Conservation (phyloP, 1,140 invertebrate genomes). For the Drosophila parabipectinata region DNA sequence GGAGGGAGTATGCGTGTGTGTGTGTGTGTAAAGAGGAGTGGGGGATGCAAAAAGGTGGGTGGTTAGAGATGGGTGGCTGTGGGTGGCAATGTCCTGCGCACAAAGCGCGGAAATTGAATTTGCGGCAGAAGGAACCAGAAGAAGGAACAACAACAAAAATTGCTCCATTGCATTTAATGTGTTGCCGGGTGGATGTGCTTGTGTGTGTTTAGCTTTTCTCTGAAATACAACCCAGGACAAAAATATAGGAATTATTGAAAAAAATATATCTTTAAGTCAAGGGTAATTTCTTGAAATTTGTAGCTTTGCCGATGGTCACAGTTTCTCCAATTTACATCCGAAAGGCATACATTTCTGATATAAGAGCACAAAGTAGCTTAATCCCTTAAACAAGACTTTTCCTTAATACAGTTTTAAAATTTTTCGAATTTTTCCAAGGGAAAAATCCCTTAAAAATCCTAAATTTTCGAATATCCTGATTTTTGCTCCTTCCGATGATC, state of each 20-base stretch:
- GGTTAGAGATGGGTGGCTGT: constrained; percentile 7
- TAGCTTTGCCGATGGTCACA: too few species aligned
- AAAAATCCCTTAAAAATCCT: too few species aligned
- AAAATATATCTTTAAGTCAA: neutral
- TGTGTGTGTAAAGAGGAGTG: neutral
- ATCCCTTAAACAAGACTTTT: too few species aligned
- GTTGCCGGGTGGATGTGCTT: constrained; percentile 37
- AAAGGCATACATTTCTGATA: too few species aligned
- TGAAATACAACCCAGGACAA: neutral
- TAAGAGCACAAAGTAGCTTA: too few species aligned
- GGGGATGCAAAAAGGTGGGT: neutral
- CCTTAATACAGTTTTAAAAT: neutral
- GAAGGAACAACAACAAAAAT: constrained; percentile 29
- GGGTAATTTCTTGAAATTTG: too few species aligned
- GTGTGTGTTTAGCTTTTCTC: constrained; percentile 11
- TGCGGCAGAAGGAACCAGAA: constrained; percentile 64
- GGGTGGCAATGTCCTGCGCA: constrained; percentile 61
- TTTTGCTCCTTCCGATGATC: too few species aligned
- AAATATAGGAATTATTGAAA: neutral
- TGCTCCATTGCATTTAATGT: constrained; percentile 72
- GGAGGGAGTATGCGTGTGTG: neutral
- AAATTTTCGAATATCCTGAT: too few species aligned
- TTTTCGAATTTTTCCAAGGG: too few species aligned
- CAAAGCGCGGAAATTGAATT: constrained; percentile 81
- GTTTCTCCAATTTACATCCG: too few species aligned